These are phyloP conservation scores for Neosilurus hyrtlii DNA, from an alignment of 2,797 vertebrate species.

Conservation along the genomic window DNA sequence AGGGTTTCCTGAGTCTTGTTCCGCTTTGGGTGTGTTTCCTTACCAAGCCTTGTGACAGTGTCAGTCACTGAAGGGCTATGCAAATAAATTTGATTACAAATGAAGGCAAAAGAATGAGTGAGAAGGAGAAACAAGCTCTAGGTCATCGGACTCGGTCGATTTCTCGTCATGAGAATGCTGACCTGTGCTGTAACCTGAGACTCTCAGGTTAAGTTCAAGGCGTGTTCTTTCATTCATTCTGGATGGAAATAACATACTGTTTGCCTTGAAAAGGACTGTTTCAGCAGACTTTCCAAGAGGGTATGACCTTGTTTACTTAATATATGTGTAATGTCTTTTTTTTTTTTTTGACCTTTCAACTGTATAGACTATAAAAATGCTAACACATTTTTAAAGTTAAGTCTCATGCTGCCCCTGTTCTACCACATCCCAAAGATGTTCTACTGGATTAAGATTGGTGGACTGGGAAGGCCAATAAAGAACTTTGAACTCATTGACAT, in stretches of 20 bases:
- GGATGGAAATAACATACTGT: slow-evolving; percentile 1
- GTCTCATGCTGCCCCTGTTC: background rate
- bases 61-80: background rate
- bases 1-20: background rate
- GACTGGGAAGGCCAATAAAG: background rate
- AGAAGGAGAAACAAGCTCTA: slow-evolving; percentile 9
- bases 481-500: background rate
- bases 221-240: slow-evolving; percentile 8
- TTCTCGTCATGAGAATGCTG: slow-evolving; percentile 14
- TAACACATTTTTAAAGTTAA: background rate
- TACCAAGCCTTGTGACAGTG: background rate
- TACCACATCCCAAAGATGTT: background rate
- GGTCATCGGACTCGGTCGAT: background rate
- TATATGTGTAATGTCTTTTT: background rate
- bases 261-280: background rate
- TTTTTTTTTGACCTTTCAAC: background rate
- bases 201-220: slow-evolving; percentile 14
- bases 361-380: background rate
- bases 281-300: background rate
- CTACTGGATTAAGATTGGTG: background rate
- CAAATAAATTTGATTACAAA: slow-evolving; percentile 4
- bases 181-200: slow-evolving; percentile 32
- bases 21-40: background rate
- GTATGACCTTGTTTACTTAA: background rate
- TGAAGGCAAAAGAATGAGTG: background rate